These are phyloP conservation scores for Clarias platycephalus DNA, from an alignment of 2,797 vertebrate species.

Conservation along the genomic window DNA sequence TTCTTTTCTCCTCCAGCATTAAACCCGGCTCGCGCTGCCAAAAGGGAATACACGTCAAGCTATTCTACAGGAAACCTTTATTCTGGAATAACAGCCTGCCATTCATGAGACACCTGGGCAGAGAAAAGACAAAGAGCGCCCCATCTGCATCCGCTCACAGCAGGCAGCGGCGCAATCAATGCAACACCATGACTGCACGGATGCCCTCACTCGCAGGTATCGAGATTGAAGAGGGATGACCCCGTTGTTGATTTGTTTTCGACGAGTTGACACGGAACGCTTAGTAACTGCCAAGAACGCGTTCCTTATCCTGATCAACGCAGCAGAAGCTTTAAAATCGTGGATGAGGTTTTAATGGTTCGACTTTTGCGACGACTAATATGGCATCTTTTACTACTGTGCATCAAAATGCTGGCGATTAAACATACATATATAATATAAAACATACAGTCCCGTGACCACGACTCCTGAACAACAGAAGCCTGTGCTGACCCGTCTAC, in stretches of 20 bases:
- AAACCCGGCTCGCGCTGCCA: constrained; percentile 43
- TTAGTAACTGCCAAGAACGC: background rate
- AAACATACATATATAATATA: background rate
- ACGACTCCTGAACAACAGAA: background rate
- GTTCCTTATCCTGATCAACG: background rate
- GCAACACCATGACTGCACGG: constrained; percentile 60
- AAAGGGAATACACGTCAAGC: constrained; percentile 57
- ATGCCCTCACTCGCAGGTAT: constrained; percentile 56
- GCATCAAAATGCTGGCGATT: background rate
- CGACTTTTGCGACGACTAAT: background rate
- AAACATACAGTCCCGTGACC: too few relatives aligned
- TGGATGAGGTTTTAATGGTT: background rate
- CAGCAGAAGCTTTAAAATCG: background rate
- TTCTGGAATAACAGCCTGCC: constrained; percentile 54
- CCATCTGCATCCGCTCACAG: constrained; percentile 59
- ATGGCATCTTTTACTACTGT: background rate
- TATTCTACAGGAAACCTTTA: constrained; percentile 54
- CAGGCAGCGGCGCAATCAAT: constrained; percentile 54
- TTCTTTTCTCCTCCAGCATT: constrained; percentile 33
- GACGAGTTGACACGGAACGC: background rate
- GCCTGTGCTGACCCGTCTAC: background rate
- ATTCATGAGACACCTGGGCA: constrained; percentile 59
- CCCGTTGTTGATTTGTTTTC: background rate
- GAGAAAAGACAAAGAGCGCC: constrained; percentile 57
- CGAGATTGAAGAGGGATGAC: background rate